Evolutionary conservation across 2,797 vertebrate species (phyloP).

Genomic region (Thripadectes ignobilis): DNA sequence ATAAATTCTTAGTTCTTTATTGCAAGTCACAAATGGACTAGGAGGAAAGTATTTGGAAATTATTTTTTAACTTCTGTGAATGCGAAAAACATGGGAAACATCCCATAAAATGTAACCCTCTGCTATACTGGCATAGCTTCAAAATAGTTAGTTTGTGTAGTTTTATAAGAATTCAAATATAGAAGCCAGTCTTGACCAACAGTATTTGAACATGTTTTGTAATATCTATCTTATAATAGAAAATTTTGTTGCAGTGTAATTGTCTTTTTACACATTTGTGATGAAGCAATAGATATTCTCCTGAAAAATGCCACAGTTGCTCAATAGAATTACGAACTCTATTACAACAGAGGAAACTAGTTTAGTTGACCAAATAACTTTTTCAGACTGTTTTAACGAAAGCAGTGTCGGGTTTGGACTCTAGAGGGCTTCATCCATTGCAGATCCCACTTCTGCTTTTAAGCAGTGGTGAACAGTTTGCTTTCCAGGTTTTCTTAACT

Average conservation of each 20-base stretch:
- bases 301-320: not conserved
- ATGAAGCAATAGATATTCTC: not conserved
- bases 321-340: not conserved
- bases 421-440: constrained; percentile 25
- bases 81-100: not conserved
- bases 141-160: not conserved
- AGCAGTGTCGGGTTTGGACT: not conserved
- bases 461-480: not conserved
- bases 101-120: not conserved
- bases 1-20: not conserved
- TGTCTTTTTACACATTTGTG: not conserved
- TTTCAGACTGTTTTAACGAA: not conserved
- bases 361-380: not conserved
- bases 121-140: not conserved
- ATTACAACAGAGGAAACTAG: not conserved
- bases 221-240: not conserved
- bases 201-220: not conserved
- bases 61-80: not conserved
- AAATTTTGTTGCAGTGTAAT: not conserved
- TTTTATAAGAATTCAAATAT: not conserved
- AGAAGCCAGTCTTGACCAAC: not conserved
- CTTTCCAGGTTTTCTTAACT: not conserved
- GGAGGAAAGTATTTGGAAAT: not conserved
- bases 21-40: not conserved
- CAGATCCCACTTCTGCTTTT: not conserved